Evolutionary conservation across 2,797 vertebrate species (phyloP), one percentile per base, ranked within the genome.

Genomic region (Podargus strigoides): DNA sequence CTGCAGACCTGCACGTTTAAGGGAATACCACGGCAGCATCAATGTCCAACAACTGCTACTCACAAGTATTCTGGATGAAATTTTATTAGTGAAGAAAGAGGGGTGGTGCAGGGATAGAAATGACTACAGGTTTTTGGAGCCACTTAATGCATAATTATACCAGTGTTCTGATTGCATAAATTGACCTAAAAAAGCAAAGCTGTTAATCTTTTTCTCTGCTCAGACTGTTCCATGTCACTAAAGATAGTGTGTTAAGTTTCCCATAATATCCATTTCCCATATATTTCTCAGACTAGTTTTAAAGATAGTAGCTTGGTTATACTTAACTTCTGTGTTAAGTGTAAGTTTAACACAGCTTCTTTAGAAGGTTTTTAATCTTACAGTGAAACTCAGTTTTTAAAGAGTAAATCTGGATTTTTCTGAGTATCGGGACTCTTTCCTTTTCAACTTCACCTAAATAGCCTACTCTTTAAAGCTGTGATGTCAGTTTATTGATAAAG

Each of bases 401-500:
- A 76, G 36, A 42, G 22, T 4, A 41, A 37, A 36, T n/a, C 10
- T 41, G 14, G 19, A 30, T 20, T 74, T 60, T 36, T 53, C 26
- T 34, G 42, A 46, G 2, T 77, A 27, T 60, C 2, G 0, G 19
- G 11, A 47, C 16, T 9, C 6, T 74, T 44, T 19, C 22, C 8
- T 55, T 76, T 87, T 24, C 23, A 70, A 1, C 26, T 77, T 30
- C 2, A 34, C 47, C 17, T 72, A 18, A 63, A 41, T 9, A 72
- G 36, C 18, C 49, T 76, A 4, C 28, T 30, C 1, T 0, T 68
- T 66, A 68, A 24, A 85, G n/a, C 77, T 85, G 14, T 84, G 95
- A 41, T 91, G 49, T 66, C 86, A 91, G 36, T 87, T 94, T 83
- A 68, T 70, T 82, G 79, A 74, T 72, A 74, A 92, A 95, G 78